These are phyloP conservation scores for Zosterops pallidus DNA, from an alignment of 2,113 vertebrate species.

Conservation along the genomic window DNA sequence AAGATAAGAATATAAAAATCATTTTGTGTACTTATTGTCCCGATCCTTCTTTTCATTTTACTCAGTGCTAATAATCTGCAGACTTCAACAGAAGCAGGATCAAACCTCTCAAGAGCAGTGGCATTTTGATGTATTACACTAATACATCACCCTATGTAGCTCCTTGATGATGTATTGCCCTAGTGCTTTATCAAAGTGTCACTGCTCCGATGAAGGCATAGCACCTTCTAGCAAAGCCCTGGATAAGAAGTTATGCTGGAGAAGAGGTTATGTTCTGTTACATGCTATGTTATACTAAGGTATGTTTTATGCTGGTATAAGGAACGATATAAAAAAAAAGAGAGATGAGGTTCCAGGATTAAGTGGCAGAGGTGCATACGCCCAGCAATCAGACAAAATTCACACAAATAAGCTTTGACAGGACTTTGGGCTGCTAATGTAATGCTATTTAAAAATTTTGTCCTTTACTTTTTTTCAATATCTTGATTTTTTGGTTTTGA, in stretches of 20 bases:
- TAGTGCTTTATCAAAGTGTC: slow-evolving; percentile 61
- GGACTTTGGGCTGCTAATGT: background rate
- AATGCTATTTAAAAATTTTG: background rate
- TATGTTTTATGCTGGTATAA: background rate
- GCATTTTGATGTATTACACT: slow-evolving; percentile 59
- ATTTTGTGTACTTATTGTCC: background rate
- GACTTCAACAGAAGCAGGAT: background rate
- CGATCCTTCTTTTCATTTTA: background rate
- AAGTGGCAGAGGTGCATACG: background rate
- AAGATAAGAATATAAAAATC: background rate
- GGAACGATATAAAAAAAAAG: background rate
- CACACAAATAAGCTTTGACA: background rate
- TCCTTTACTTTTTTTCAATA: background rate
- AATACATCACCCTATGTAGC: slow-evolving; percentile 50
- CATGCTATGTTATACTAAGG: background rate
- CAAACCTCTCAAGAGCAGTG: slow-evolving; percentile 17
- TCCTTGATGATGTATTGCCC: slow-evolving; percentile 48
- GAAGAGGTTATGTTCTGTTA: background rate
- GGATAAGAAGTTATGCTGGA: background rate
- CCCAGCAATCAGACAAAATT: background rate
- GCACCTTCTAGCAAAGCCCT: slow-evolving; percentile 2
- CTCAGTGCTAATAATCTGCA: background rate
- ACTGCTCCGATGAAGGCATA: slow-evolving; percentile 35
- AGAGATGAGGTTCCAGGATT: background rate
- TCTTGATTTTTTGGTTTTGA: background rate